Base-by-base conservation (phyloP, 30 jellyfish, hydroid and myxozoan species). In the Sanderia malayensis region DNA sequence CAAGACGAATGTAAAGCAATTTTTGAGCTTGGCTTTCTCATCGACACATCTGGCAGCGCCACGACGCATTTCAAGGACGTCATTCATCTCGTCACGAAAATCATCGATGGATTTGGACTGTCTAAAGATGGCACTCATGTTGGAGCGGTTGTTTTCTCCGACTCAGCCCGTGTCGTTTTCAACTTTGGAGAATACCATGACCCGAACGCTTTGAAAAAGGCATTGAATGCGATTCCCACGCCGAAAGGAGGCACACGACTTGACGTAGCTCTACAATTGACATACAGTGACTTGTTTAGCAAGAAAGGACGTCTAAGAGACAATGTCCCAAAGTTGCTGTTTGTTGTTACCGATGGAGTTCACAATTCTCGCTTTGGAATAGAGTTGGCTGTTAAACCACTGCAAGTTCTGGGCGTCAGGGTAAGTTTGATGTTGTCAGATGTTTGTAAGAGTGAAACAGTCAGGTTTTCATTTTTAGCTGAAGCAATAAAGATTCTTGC, bases 1-100 rank as follows among this genome's bases (percentile, higher is more conserved):
- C 37, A 41, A 28, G 34, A 82, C 27, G 64, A 58, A 21, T 74
- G 85, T 47, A 53, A 28, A 11, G 65, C 82, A 26, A 58, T 19
- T 9, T 46, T 81, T 44, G 93, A 89, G 60, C 44, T 89, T 33
- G 95, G 93, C 18, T 89, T 89, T 57, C 20, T 89, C 60, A 33
- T 89, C 31, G 97, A 89, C 59, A 73, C 95, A 2, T 89, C 97
- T 37, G 97, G 97, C 26, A 89, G 97, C 44, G 22, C 88, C 22
- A 46, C 75, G 8, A 70, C 67, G 9, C 94, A 67, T 27, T 89
- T 82, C 67, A 15, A 45, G 1, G 86, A 89, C n/a, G 81, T 66
- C 10, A 24, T 81, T 13, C 33, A 30, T 1, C 69, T 89, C 20
- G 46, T 74, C 44, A 66, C 26, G 27, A 70, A 77, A 46, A 70